Percentiles rank a stretch among this genome's conserved stretches.
Evolutionary conservation across 2,888 invertebrate genomes (phyloP).

Genomic region (Laothoe populi): DNA sequence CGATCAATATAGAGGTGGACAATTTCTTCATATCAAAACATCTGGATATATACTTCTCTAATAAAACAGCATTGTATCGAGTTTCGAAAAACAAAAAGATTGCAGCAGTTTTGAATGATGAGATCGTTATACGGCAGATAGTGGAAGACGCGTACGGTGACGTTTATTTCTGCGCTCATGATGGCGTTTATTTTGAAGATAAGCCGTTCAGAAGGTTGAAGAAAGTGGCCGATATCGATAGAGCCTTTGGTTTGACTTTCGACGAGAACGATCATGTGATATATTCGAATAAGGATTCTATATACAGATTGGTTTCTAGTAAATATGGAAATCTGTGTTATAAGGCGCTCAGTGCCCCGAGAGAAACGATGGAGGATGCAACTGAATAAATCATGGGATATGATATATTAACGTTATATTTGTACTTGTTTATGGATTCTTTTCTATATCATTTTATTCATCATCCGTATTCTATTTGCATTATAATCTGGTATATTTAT

Average conservation of each 20-base stretch:
- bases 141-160: conserved; percentile 69
- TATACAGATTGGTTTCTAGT: conserved; percentile 61
- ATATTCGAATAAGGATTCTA: conserved; percentile 61
- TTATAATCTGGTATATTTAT: background rate
- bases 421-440: conserved; percentile 8
- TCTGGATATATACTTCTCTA: conserved; percentile 64
- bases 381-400: conserved; percentile 23
- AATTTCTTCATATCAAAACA: conserved; percentile 63
- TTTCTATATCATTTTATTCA: conserved; percentile 17
- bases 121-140: conserved; percentile 62
- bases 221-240: conserved; percentile 55
- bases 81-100: conserved; percentile 50
- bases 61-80: conserved; percentile 73
- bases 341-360: conserved; percentile 38
- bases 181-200: conserved; percentile 69
- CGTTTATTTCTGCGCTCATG: conserved; percentile 59
- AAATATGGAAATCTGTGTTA: conserved; percentile 48
- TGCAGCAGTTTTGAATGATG: conserved; percentile 55
- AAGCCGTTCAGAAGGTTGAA: conserved; percentile 58
- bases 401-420: conserved; percentile 24
- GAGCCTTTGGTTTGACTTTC: conserved; percentile 66
- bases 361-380: conserved; percentile 12
- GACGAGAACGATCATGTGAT: conserved; percentile 66
- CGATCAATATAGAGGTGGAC: conserved; percentile 62
- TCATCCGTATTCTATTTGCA: background rate